Evolutionary conservation across 2,888 invertebrate genomes (phyloP), one percentile per base, ranked within the genome.

Genomic region (Lordiphosa andalusiaca): DNA sequence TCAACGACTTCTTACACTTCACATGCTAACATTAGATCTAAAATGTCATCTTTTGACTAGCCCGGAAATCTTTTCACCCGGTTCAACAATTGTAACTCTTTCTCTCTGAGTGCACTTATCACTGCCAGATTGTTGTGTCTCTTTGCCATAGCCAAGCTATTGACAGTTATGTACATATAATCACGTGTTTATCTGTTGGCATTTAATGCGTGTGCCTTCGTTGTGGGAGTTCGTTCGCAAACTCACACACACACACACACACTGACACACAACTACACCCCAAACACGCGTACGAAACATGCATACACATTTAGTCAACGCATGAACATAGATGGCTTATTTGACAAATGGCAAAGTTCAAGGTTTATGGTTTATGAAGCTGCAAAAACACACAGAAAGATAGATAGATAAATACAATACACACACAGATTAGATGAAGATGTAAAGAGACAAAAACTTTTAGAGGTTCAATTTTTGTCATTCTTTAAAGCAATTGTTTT

Each of bases 171-270:
- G 66, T 68, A 73, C 75, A 75, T 67, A 63, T 53, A 81, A 69
- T 77, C 77, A 77, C 77, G 82, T 77, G 77, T 77, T 81, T 70
- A 81, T 81, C 77, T 30, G 23, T 47, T 61, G 70, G 77, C 64
- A 74, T 72, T 63, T 47, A 44, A 65, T 63, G 81, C 73, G 81
- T 76, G 76, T 76, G 76, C 49, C 71, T 57, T 13, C 41, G 44
- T 38, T 41, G 67, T 63, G 69, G 68, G 80, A 73, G 73, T 61
- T 53, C 19, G 56, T 44, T 36, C 35, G 33, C 42, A 50, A 36
- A 59, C 61, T 44, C 59, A 25, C 42, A 49, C 21, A 21, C 46
- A 35, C 33, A 39, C 13, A 25, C 21, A 21, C 46, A 35, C 33
- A 39, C 13, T n/a, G 23, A 21, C 46, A 35, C 33, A 39, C 13